These are phyloP conservation scores for Coracias cyanogaster DNA, from an alignment of 2,797 vertebrate species.

Conservation along the genomic window DNA sequence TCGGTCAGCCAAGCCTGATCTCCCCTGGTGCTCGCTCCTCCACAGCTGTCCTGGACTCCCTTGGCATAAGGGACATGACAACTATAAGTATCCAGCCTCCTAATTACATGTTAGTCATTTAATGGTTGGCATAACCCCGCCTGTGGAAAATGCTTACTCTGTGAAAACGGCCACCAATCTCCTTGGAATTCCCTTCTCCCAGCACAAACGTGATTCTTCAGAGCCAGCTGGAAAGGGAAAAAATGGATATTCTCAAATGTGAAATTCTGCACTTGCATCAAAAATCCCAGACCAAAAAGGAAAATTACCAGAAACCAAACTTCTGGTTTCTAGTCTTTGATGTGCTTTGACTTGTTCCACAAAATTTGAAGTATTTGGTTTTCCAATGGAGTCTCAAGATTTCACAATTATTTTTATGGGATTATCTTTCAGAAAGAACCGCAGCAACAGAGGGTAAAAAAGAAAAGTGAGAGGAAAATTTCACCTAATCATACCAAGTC, in stretches of 20 bases:
- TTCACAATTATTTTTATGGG: not conserved
- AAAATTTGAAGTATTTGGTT: not conserved
- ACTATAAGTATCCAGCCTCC: conserved; percentile 65
- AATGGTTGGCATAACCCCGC: conserved; percentile 68
- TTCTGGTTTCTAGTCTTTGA: not conserved
- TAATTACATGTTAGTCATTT: conserved; percentile 72
- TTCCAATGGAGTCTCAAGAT: not conserved
- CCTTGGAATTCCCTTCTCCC: conserved; percentile 56
- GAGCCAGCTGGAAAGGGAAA: not conserved
- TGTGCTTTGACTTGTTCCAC: not conserved
- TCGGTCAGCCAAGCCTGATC: conserved; percentile 29
- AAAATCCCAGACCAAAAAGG: not conserved
- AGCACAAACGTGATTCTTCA: not conserved
- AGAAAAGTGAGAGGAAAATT: not conserved
- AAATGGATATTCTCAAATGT: not conserved
- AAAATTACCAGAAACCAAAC: not conserved
- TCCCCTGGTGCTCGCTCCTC: conserved; percentile 31
- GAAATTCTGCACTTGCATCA: not conserved
- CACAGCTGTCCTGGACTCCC: conserved; percentile 41
- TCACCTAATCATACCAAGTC: not conserved
- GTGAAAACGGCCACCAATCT: conserved; percentile 48
- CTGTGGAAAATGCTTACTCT: conserved; percentile 70
- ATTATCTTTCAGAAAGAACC: not conserved
- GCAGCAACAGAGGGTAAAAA: not conserved
- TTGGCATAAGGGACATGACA: conserved; percentile 61